Evolutionary conservation across 2,113 vertebrate genomes (phyloP).

Genomic region (Thymallus thymallus): DNA sequence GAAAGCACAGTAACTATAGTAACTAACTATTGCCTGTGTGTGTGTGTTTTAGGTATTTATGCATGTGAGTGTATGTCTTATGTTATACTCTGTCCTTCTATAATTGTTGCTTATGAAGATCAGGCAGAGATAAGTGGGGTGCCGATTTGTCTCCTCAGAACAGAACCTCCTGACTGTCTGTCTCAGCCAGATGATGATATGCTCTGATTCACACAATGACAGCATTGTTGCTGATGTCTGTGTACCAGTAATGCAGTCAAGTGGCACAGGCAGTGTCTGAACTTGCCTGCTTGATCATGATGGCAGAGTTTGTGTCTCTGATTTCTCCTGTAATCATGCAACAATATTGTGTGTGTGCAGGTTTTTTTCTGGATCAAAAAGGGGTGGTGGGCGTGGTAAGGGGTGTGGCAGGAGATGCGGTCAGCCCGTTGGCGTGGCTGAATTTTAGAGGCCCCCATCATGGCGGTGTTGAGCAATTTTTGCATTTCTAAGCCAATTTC

Average conservation of each 20-base stretch:
- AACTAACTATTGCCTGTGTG: not conserved
- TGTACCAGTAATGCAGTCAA: slow-evolving; percentile 35
- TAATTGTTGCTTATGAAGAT: slow-evolving; percentile 9
- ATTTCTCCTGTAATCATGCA: slow-evolving; percentile 32
- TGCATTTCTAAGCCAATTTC: not conserved
- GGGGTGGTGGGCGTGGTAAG: no score
- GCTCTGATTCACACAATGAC: slow-evolving; percentile 20
- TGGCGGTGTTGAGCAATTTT: no score
- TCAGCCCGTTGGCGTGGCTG: no score
- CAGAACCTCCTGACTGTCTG: not conserved
- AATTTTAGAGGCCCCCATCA: no score
- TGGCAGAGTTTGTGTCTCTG: slow-evolving; percentile 13
- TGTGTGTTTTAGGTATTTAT: not conserved
- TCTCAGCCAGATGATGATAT: slow-evolving; percentile 22
- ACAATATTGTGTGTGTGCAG: not conserved
- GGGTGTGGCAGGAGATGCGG: no score
- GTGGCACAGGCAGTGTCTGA: slow-evolving; percentile 34
- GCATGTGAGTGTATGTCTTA: not conserved
- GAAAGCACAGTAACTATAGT: slow-evolving; percentile 13
- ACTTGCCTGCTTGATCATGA: slow-evolving; percentile 14
- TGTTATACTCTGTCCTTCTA: slow-evolving; percentile 5
- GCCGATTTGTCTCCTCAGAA: no score
- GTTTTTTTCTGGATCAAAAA: no score
- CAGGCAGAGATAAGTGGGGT: not conserved
- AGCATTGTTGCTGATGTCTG: slow-evolving; percentile 15